These are phyloP conservation scores for Proisotoma minuta DNA, from an alignment of 2,888 invertebrate genomes.

Conservation along the genomic window DNA sequence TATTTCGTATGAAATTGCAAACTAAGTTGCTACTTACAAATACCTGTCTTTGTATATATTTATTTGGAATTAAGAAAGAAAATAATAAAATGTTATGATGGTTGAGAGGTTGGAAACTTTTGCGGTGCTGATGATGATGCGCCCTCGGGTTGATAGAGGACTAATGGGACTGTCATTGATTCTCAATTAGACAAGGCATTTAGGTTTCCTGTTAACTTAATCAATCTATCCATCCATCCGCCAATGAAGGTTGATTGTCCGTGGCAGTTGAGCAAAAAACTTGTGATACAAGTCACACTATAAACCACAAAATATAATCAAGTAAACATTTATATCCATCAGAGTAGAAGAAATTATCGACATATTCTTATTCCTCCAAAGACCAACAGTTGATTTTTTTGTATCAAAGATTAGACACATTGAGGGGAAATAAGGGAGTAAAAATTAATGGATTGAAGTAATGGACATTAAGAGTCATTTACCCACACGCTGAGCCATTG, in stretches of 20 bases:
- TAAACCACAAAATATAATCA: too few species aligned
- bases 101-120: constrained; percentile 10
- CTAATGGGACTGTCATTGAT: constrained; percentile 35
- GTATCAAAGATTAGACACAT: constrained; percentile 11
- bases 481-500: constrained; percentile 12
- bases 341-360: too few species aligned
- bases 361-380: too few species aligned
- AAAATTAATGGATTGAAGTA: constrained; percentile 18
- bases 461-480: constrained; percentile 19
- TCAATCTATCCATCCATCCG: constrained; percentile 1
- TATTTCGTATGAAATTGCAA: too few species aligned
- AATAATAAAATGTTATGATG: constrained; percentile 11
- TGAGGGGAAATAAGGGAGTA: constrained; percentile 5
- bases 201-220: constrained; percentile 13
- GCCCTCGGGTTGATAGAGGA: not conserved
- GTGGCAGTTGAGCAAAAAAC: too few species aligned
- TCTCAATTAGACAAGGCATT: constrained; percentile 34
- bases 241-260: too few species aligned
- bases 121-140: constrained; percentile 7
- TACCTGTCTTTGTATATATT: not conserved
- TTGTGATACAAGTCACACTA: too few species aligned
- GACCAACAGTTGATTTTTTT: constrained; percentile 11
- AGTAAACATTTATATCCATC: too few species aligned
- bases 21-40: too few species aligned
- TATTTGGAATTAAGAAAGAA: not conserved